Base-by-base conservation (phyloP, 2,888 invertebrate species). In the Cremastinae sp. region DNA sequence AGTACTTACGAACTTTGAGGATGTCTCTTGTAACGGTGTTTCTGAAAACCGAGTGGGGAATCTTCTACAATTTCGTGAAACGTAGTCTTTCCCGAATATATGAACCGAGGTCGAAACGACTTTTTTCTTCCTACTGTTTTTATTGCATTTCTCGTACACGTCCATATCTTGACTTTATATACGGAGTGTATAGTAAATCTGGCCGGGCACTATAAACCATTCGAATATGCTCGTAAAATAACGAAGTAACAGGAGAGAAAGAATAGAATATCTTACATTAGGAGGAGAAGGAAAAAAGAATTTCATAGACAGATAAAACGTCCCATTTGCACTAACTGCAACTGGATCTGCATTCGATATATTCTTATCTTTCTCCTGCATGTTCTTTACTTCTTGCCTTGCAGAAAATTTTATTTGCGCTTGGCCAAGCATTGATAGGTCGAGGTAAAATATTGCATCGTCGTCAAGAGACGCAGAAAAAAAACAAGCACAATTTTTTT, bases 181-280 rank as follows among this genome's bases (percentile, higher is more conserved):
- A 70, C 74, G 61, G 51, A 45, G 65, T 66, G 77, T 51, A 28
- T 28, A 74, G 74, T 77, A 77, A 77, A 77, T 77, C 77, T 51
- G 43, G 49, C 56, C 56, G 66, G 28, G 65, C 61, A 74, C 77
- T 65, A 74, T 77, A 74, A 74, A 77, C 77, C 77, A 77, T 74
- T 77, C 70, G 77, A 74, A 77, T 77, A 74, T 73, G 65, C 65
- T 74, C 73, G 62, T 74, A 77, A 74, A 77, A 61, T 49, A 62
- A 45, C 39, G 49, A 16, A 35, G 55, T 43, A n/a, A 8, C 28
- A 55, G 18, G 45, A 22, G 47, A 53, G 12, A 55, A 65, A 62
- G 35, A 47, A 53, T 68, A 47, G 64, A 59, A 64, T 16, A n/a
- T n/a, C n/a, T n/a, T n/a, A n/a, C n/a, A 51, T 39, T 53, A n/a